These are phyloP conservation scores for Diarsia mendica DNA, from an alignment of 2,888 invertebrate genomes.

Conservation along the genomic window DNA sequence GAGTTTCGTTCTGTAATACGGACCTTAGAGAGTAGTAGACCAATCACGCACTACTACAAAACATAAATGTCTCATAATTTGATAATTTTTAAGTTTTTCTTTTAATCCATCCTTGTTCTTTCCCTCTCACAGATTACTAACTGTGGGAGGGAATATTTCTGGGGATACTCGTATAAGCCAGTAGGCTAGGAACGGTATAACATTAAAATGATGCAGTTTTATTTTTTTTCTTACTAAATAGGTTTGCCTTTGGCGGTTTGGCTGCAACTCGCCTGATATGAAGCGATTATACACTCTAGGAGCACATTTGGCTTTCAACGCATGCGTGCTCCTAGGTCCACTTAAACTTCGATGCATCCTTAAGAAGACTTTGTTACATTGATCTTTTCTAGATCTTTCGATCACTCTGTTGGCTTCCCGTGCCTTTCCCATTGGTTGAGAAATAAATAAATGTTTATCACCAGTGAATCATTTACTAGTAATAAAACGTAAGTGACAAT, in stretches of 20 bases:
- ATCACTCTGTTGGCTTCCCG: background rate
- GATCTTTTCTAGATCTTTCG: background rate
- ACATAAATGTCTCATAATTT: too few species aligned
- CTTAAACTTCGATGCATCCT: background rate
- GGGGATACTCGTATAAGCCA: too few species aligned
- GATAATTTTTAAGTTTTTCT: too few species aligned
- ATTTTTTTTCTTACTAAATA: too few species aligned
- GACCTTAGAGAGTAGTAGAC: background rate
- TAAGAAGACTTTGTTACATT: background rate
- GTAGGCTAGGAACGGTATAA: too few species aligned
- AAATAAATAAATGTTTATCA: background rate
- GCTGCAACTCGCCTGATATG: background rate
- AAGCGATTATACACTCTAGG: background rate
- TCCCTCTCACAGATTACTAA: too few species aligned
- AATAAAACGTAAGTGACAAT: slow-evolving; percentile 39
- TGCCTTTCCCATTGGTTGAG: background rate
- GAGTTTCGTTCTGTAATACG: too few species aligned
- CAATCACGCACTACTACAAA: too few species aligned
- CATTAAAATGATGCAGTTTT: too few species aligned
- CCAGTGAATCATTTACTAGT: slow-evolving; percentile 9
- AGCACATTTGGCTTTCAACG: background rate
- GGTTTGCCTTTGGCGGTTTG: too few species aligned
- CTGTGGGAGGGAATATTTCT: too few species aligned
- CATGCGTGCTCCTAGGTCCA: background rate
- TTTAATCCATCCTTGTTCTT: too few species aligned